Evolutionary conservation across 2,888 invertebrate species (phyloP), one percentile per base, ranked within the genome.

Genomic region (Drosophila fungiperda): DNA sequence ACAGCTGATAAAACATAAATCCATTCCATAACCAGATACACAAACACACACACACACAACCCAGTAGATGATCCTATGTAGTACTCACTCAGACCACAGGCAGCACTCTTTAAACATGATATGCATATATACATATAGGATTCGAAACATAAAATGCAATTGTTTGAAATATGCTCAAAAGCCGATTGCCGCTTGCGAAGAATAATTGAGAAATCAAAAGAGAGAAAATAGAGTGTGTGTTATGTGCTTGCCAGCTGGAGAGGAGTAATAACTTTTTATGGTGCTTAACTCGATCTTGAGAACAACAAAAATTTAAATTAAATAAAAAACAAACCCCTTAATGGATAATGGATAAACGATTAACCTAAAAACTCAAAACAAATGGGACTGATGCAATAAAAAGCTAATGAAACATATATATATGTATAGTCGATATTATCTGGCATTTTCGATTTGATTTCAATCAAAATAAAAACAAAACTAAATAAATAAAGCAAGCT

Each of bases 371-470:
- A 83, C 89, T 87, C 87, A 84, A 87, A 81, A 72, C 77, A 76
- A 85, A 89, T 87, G 84, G 84, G 84, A 84, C 84, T 84, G 90
- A 84, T 89, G 90, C 84, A 84, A 84, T 87, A 82, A 81, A 66
- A 76, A 78, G 68, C 66, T 78, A 78, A 73, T 61, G 32, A 68
- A 68, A 76, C 36, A 70, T 17, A 66, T 17, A 63, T 54, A 62
- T 76, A 77, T 64, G 49, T 76, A 64, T 65, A 73, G 48, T 59
- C 69, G 57, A 71, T 76, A 77, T 57, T 73, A 71, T 80, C 55
- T 76, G 81, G 59, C 73, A 81, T 77, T 55, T 76, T 80, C 70
- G 64, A 68, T 35, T 53, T 73, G 50, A 77, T 73, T 73, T 73
- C 63, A 64, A 72, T 53, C 29, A 55, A 17, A 36, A 17, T 6